A percentile compares a stretch with the other conserved stretches of the same genome.
Conservation (phyloP, 2,888 invertebrate species). For the Lysandra bellargus region DNA sequence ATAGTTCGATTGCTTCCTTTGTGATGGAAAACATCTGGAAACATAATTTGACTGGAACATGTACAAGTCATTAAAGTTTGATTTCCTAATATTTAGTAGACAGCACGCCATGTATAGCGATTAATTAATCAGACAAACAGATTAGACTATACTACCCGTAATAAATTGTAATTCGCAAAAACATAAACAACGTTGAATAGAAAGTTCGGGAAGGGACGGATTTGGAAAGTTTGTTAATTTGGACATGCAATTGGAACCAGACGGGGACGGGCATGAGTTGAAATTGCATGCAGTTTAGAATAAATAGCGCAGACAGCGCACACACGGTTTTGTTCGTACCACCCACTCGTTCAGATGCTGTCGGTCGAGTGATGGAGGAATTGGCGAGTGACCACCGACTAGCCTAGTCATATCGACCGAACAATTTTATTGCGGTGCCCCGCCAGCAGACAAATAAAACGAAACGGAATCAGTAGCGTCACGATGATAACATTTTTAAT, state of each 20-base stretch:
- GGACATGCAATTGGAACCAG: constrained; percentile 50
- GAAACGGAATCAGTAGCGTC: background rate
- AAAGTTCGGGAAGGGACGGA: constrained; percentile 35
- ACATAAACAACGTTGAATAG: constrained; percentile 29
- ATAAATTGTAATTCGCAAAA: constrained; percentile 26
- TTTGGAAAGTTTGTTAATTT: constrained; percentile 60
- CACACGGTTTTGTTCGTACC: constrained; percentile 26
- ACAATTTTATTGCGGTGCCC: background rate
- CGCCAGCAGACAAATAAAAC: background rate
- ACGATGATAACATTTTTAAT: constrained; percentile 27
- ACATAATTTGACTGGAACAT: background rate
- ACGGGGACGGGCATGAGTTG: constrained; percentile 55
- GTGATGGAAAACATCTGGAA: background rate
- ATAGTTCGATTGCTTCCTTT: background rate
- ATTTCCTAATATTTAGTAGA: background rate
- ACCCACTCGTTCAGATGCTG: background rate
- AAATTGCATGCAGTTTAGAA: constrained; percentile 59
- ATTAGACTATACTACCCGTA: constrained; percentile 13
- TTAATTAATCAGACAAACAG: constrained; percentile 15
- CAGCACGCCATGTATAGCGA: background rate
- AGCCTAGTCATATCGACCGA: background rate
- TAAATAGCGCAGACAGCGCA: constrained; percentile 48
- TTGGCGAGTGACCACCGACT: background rate
- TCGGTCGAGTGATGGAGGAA: background rate
- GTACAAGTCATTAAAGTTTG: background rate